phyloP scores from a whole-genome alignment of 2,113 vertebrate species.

The Atractosteus spatula region DNA sequence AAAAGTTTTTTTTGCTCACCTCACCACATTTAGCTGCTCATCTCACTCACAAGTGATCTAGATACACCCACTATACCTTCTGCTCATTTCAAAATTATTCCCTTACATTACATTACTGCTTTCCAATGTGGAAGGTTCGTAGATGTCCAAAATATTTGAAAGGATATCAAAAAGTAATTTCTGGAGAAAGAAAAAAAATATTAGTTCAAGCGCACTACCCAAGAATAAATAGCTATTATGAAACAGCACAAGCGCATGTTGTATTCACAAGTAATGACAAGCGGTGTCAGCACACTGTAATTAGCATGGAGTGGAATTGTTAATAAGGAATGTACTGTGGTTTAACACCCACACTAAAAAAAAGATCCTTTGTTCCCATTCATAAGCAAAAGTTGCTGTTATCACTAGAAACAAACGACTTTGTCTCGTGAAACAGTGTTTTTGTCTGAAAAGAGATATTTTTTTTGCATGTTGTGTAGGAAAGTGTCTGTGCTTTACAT shows the following conservation, averaged over 20 bases:
- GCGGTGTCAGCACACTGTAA: conserved; percentile 54
- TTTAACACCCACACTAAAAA: conserved; percentile 25
- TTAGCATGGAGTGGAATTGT: conserved; percentile 57
- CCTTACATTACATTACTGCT: too few species aligned
- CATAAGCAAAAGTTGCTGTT: conserved; percentile 47
- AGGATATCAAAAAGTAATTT: too few species aligned
- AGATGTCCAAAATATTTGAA: too few species aligned
- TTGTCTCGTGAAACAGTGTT: conserved; percentile 37
- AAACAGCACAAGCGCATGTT: conserved; percentile 42
- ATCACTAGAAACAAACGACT: conserved; percentile 44
- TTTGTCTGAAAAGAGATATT: conserved; percentile 41
- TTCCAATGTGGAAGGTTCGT: too few species aligned
- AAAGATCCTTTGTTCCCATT: conserved; percentile 32
- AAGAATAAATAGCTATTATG: conserved; percentile 56
- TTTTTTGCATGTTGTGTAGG: conserved; percentile 5
- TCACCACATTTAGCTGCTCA: too few species aligned
- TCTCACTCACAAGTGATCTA: too few species aligned
- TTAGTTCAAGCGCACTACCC: conserved; percentile 41
- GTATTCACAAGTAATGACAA: conserved; percentile 47
- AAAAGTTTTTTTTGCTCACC: too few species aligned
- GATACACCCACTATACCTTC: too few species aligned
- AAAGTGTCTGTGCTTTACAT: conserved; percentile 28
- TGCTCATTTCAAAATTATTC: too few species aligned
- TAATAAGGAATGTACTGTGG: conserved; percentile 52
- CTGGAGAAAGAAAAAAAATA: neutral